Percentiles rank a stretch among this genome's conserved stretches.
Conservation (phyloP, 2,888 invertebrate genomes). For the Molorchus minor region DNA sequence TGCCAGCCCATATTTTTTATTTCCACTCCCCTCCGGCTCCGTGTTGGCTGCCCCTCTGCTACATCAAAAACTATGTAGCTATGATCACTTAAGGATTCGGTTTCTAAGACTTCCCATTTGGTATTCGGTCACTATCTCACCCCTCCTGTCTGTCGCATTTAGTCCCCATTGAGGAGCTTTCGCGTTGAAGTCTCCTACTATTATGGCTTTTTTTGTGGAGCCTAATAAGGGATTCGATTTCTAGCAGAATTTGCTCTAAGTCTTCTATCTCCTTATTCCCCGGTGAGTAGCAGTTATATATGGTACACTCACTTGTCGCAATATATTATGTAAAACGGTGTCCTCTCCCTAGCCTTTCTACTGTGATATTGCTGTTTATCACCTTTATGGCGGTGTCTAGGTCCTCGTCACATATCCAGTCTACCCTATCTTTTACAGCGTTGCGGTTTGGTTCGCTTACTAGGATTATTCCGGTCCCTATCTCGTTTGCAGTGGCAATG, state of each 20-base stretch:
- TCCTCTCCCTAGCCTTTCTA: slow-evolving; percentile 23
- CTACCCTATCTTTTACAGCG: slow-evolving; percentile 11
- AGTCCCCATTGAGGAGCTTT: slow-evolving; percentile 29
- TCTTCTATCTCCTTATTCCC: slow-evolving; percentile 24
- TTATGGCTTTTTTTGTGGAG: not conserved
- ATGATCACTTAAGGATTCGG: too few species aligned
- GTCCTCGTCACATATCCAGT: slow-evolving; percentile 33
- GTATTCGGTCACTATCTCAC: slow-evolving; percentile 23
- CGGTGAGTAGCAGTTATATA: slow-evolving; percentile 12
- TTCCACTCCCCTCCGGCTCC: too few species aligned
- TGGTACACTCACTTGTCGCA: not conserved
- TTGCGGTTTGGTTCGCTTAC: slow-evolving; percentile 24
- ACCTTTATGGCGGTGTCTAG: too few species aligned
- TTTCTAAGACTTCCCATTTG: too few species aligned
- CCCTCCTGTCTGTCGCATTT: slow-evolving; percentile 19
- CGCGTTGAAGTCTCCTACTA: slow-evolving; percentile 30
- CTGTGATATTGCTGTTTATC: slow-evolving; percentile 10
- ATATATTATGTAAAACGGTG: slow-evolving; percentile 1
- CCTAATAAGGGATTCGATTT: slow-evolving; percentile 19
- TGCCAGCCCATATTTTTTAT: too few species aligned
- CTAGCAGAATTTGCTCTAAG: slow-evolving; percentile 14
- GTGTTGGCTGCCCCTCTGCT: too few species aligned
- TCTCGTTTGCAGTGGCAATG: not conserved
- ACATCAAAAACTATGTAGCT: too few species aligned
- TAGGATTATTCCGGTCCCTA: not conserved